phyloP scores from a whole-genome alignment of 2,797 vertebrate genomes.

The Sibirionetta formosa region DNA sequence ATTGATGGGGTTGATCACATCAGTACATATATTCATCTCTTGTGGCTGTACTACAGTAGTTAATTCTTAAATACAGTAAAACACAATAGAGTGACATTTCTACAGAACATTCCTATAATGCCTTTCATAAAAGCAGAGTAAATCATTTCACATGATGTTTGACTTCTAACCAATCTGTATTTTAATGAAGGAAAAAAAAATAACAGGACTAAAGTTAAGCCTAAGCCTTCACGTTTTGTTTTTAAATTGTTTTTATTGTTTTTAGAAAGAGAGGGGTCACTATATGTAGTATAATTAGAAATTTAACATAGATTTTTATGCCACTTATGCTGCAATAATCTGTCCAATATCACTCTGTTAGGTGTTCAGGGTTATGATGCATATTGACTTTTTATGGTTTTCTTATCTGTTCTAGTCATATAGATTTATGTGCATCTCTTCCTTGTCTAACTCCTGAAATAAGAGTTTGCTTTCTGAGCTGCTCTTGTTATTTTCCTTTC shows the following conservation, averaged over 20 bases:
- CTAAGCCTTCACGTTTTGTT: conserved; percentile 57
- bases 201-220: conserved; percentile 65
- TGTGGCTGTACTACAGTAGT: conserved; percentile 39
- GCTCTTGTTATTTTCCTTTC: not conserved
- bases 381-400: conserved; percentile 77
- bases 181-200: not conserved
- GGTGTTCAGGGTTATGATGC: conserved; percentile 61
- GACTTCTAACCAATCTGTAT: conserved; percentile 72
- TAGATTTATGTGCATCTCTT: conserved; percentile 69
- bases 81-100: conserved; percentile 77
- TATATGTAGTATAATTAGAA: conserved; percentile 53
- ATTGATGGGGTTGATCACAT: conserved; percentile 70
- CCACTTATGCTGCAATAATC: conserved; percentile 59
- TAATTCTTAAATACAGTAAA: conserved; percentile 77
- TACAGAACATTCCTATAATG: conserved; percentile 74
- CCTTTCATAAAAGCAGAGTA: conserved; percentile 77
- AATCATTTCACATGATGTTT: conserved; percentile 70
- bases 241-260: conserved; percentile 25
- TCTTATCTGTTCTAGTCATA: conserved; percentile 69
- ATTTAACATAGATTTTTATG: conserved; percentile 65
- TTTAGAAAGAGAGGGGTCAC: conserved; percentile 45
- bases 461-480: conserved; percentile 50
- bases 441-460: conserved; percentile 57
- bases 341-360: conserved; percentile 51
- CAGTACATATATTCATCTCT: conserved; percentile 68